phyloP scores from a whole-genome alignment of 2,888 invertebrate genomes.

The Linnaemya tessellans region DNA sequence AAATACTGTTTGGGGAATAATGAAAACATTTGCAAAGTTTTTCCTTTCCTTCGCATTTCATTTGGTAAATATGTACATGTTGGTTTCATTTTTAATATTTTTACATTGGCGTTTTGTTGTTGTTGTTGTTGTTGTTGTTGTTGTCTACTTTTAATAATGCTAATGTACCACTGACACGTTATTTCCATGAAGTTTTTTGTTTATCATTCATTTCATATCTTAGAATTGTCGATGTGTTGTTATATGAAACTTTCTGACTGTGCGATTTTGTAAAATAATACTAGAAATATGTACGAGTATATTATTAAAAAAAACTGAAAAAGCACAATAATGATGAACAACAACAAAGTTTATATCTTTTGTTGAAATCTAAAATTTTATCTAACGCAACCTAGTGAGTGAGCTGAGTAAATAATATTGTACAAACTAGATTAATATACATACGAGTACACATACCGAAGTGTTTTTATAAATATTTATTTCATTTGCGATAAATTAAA shows the following conservation, averaged over 20 bases:
- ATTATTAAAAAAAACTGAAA: slow-evolving; percentile 25
- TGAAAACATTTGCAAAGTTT: slow-evolving; percentile 14
- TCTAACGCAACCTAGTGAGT: background rate
- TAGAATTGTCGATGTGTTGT: slow-evolving; percentile 21
- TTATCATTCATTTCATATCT: slow-evolving; percentile 40
- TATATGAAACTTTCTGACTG: slow-evolving; percentile 23
- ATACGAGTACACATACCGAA: too few relatives aligned
- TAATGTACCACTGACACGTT: slow-evolving; percentile 71
- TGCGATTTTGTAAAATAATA: slow-evolving; percentile 3
- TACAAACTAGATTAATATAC: background rate
- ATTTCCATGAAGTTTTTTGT: slow-evolving; percentile 56
- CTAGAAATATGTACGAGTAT: slow-evolving; percentile 2
- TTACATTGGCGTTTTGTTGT: background rate
- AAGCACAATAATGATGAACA: slow-evolving; percentile 14
- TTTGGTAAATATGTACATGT: slow-evolving; percentile 14
- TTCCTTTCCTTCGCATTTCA: slow-evolving; percentile 23
- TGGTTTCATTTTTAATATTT: slow-evolving; percentile 19
- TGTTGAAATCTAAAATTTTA: slow-evolving; percentile 7
- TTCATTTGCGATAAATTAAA: background rate
- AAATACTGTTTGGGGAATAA: slow-evolving; percentile 24
- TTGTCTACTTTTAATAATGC: slow-evolving; percentile 45
- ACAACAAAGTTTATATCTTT: slow-evolving; percentile 3
- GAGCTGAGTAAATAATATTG: slow-evolving; percentile 2
- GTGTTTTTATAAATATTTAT: too few relatives aligned
- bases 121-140: background rate